These are phyloP conservation scores for Labrus mixtus DNA, from an alignment of 2,113 vertebrate species.

Conservation along the genomic window DNA sequence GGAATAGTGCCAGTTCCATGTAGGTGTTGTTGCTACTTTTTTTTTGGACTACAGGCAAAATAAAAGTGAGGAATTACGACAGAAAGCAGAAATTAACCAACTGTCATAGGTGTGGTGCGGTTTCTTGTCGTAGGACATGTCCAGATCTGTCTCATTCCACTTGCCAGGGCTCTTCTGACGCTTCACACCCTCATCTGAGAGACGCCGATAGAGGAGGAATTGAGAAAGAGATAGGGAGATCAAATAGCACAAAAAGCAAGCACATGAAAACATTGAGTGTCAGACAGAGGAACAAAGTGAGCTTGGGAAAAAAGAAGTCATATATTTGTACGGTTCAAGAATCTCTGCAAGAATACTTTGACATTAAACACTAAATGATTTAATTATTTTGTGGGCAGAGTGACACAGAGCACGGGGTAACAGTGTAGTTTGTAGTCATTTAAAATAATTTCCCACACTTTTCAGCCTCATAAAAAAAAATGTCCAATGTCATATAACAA, in stretches of 20 bases:
- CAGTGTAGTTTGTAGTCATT: not conserved
- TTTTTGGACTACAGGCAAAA: not conserved
- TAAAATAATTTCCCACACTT: no score
- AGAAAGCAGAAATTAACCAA: slow-evolving; percentile 56
- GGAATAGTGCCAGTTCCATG: not conserved
- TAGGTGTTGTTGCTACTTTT: not conserved
- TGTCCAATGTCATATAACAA: no score
- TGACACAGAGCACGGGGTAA: not conserved
- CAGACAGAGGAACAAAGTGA: no score
- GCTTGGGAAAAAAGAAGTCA: no score
- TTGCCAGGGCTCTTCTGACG: slow-evolving; percentile 79
- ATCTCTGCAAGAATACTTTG: not conserved
- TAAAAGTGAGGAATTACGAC: not conserved
- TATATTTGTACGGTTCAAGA: no score
- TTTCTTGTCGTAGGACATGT: slow-evolving; percentile 87
- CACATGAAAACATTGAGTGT: not conserved
- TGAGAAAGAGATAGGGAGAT: not conserved
- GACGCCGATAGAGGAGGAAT: not conserved
- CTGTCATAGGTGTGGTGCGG: slow-evolving; percentile 86
- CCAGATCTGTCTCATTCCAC: slow-evolving; percentile 93
- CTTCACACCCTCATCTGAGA: slow-evolving; percentile 83
- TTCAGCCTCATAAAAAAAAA: no score
- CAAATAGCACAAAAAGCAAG: not conserved
- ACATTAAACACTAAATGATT: not conserved
- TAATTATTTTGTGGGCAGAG: not conserved